Percentiles rank a stretch among this genome's conserved stretches.
phyloP scores from a whole-genome alignment of 2,888 invertebrate genomes.

The Drosophila fulvimacula region DNA sequence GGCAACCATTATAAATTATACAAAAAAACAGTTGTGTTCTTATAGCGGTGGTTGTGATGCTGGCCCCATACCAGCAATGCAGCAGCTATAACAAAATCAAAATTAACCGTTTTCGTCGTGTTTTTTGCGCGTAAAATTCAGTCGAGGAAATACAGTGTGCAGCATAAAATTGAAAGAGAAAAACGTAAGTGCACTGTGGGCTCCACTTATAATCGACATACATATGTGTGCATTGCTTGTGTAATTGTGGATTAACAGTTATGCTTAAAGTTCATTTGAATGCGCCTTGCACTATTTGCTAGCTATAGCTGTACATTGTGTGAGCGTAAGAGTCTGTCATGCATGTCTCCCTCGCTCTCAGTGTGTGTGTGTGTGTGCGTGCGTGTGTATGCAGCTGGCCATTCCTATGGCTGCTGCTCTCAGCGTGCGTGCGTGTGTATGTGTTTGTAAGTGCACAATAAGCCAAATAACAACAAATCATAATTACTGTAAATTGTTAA shows the following conservation, averaged over 20 bases:
- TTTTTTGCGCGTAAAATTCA: constrained; percentile 50
- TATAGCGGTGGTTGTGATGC: constrained; percentile 24
- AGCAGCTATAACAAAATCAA: constrained; percentile 45
- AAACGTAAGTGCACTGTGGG: constrained; percentile 39
- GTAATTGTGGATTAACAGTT: constrained; percentile 25
- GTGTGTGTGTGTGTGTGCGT: background rate
- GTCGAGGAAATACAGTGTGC: background rate
- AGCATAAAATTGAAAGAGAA: background rate
- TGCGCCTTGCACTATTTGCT: constrained; percentile 52
- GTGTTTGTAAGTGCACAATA: constrained; percentile 58
- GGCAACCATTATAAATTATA: constrained; percentile 11
- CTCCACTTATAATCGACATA: background rate
- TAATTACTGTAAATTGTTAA: constrained; percentile 61
- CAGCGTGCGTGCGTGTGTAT: constrained; percentile 36
- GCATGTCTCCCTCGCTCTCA: background rate
- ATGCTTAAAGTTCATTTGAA: constrained; percentile 34
- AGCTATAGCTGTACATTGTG: constrained; percentile 57
- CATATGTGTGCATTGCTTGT: background rate
- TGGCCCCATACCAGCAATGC: constrained; percentile 14
- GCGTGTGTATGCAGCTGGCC: constrained; percentile 49
- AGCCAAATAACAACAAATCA: constrained; percentile 48
- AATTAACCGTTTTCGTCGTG: constrained; percentile 54
- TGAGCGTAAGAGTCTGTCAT: constrained; percentile 28
- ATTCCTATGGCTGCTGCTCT: constrained; percentile 26
- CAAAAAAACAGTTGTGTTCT: constrained; percentile 27